Evolutionary conservation across 2,888 invertebrate species (phyloP).

Genomic region (Coleophora flavipennella): DNA sequence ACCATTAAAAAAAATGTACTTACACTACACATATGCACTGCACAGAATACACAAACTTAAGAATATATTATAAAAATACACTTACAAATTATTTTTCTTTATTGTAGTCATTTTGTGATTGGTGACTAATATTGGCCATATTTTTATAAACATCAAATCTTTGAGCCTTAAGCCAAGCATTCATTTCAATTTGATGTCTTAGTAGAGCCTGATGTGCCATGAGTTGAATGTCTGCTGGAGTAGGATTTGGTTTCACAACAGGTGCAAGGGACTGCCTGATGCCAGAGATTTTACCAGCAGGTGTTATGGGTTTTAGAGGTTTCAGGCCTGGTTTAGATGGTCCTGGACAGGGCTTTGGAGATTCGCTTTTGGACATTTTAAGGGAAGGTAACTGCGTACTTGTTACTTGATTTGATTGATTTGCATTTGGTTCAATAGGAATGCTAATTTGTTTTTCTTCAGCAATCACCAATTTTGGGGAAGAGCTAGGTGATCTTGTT

Average conservation of each 20-base stretch:
- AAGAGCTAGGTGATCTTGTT: conserved; percentile 66
- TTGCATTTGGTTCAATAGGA: conserved; percentile 38
- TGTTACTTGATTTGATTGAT: conserved; percentile 57
- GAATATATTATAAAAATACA: not conserved
- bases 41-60: not conserved
- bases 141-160: conserved; percentile 54
- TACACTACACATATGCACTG: too few relatives aligned
- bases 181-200: conserved; percentile 58
- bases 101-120: conserved; percentile 50
- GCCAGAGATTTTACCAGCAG: conserved; percentile 39
- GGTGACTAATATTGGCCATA: conserved; percentile 52
- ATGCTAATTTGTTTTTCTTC: conserved; percentile 57
- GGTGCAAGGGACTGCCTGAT: conserved; percentile 45
- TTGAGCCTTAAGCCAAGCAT: conserved; percentile 55
- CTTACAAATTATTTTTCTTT: conserved; percentile 44
- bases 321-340: conserved; percentile 47
- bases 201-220: conserved; percentile 39
- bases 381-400: conserved; percentile 45
- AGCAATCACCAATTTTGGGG: conserved; percentile 65
- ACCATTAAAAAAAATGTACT: too few relatives aligned
- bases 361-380: conserved; percentile 38
- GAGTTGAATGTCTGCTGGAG: conserved; percentile 32
- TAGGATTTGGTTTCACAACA: conserved; percentile 32
- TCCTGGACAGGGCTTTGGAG: conserved; percentile 41
- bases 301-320: conserved; percentile 38